Base-by-base conservation (phyloP, 2,113 vertebrate genomes). In the Colistium nudipinnis region DNA sequence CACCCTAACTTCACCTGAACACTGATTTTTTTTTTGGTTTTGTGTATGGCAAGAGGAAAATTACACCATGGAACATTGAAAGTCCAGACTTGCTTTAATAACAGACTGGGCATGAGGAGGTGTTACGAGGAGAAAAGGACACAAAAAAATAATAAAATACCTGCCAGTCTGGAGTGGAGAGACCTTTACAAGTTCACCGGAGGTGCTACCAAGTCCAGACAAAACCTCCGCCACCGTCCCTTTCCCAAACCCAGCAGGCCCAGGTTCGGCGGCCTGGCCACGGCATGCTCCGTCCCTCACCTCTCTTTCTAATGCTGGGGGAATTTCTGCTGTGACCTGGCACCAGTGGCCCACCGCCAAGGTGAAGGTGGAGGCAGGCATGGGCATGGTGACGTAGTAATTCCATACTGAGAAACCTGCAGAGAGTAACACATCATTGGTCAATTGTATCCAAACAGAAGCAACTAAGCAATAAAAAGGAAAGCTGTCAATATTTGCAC, bases 341-440 rank as follows among this genome's bases (percentile, higher is more conserved):
- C 67, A 76, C 98, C 98, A 99, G 84, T 90, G 91, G 20, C 98
- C 98, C 62, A 98, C 93, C 44, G 96, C 97, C 86, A 99, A 92
- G 36, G 96, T 95, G 81, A 99, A 96, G 43, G 98, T 99, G 33
- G 98, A 98, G 49, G 98, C 96, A 12, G 98, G 97, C 98, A 98
- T 96, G 12, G 95, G 96, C 96, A 98, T 98, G 27, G 96, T 96
- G 53, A 99, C 95, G 13, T 96, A 95, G 90, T 96, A 99, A 87
- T 94, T 90, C 97, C 98, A 99, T 57, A 89, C 92, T 53, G 80
- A 89, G 24, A 81, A 57, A 69, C 83, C 98, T 99, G 84, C 94
- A 41, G 41, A 73, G 36, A 30, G 17, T 0, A 13, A 41, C 8
- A 39, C 44, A 60, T 52, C 35, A 41, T 19, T 16, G 14, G 24